A percentile compares a stretch with the other conserved stretches of the same genome.
phyloP scores from a whole-genome alignment of 2,888 invertebrate species.

The Osmoderma eremita region DNA sequence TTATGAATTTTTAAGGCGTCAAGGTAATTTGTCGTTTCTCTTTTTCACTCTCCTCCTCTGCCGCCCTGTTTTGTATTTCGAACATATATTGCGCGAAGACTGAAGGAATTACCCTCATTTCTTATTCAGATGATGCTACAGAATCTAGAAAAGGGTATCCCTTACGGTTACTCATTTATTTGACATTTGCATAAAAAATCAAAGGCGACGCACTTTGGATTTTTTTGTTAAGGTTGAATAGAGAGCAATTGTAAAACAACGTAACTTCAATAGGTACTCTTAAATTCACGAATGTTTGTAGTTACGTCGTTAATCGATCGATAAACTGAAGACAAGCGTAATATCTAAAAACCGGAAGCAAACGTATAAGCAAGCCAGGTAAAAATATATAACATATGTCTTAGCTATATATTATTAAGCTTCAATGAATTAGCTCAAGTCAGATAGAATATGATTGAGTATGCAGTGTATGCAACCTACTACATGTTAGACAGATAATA shows the following conservation, averaged over 20 bases:
- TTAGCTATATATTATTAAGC: too few species aligned
- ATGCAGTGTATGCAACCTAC: too few species aligned
- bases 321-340: too few species aligned
- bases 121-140: conserved; percentile 28
- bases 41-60: conserved; percentile 22
- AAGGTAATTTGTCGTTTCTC: conserved; percentile 37
- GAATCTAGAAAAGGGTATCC: conserved; percentile 20
- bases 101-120: conserved; percentile 37
- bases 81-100: conserved; percentile 18
- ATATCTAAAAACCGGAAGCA: too few species aligned
- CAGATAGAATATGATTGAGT: too few species aligned
- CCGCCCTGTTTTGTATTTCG: conserved; percentile 17
- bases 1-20: conserved; percentile 37
- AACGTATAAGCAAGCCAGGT: too few species aligned
- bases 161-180: conserved; percentile 34
- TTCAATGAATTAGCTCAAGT: too few species aligned
- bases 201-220: conserved; percentile 2
- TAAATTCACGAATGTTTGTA: too few species aligned
- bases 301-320: too few species aligned
- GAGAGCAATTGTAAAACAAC: background rate
- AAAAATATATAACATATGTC: too few species aligned
- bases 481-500: too few species aligned
- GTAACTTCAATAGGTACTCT: background rate
- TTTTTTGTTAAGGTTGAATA: background rate
- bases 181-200: conserved; percentile 30